Evolutionary conservation across 2,797 vertebrate species (phyloP), one percentile per base, ranked within the genome.

Genomic region (Phalloptychus januarius): DNA sequence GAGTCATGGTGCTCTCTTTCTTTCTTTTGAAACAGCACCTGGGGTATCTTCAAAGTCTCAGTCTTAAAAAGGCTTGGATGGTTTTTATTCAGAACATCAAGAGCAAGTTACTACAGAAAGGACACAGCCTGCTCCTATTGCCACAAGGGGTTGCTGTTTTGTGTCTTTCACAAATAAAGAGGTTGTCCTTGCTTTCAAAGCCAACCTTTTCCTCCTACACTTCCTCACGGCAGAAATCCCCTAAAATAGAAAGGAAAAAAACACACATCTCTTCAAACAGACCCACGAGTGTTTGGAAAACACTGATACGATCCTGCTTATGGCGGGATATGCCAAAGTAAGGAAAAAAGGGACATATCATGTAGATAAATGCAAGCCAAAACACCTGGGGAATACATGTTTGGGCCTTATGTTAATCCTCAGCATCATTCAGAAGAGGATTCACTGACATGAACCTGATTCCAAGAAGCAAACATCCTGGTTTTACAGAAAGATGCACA

Each of bases 171-270:
- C 75, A 83, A 84, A 88, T 79, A 87, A 87, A 85, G 23, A 56
- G 36, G 28, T 81, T 85, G 87, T 80, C 71, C 87, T 83, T 79
- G 79, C 81, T 84, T 89, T 77, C 82, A 86, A 85, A 87, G 82
- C 80, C 76, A 87, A 83, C 81, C 42, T 72, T 79, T 83, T 70
- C 80, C 83, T 87, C 79, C 86, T 78, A 89, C 87, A 81, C 81
- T 70, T 82, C 77, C 78, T 89, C 88, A 81, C 56, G 0, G 80
- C 42, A 0, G 89, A 92, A 85, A 73, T 82, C 91, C 89, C 83
- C 87, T 80, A 90, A 94, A 92, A 89, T 94, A 88, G 74, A 67
- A 67, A 65, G n/a, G 90, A 94, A 91, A 89, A 94, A 87, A 73
- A 61, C 40, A 65, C 18, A 76, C 83, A 75, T 73, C 52, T 88